A percentile compares a stretch with the other conserved stretches of the same genome.
Conservation (phyloP, 2,888 invertebrate genomes). For the Thera obeliscata region DNA sequence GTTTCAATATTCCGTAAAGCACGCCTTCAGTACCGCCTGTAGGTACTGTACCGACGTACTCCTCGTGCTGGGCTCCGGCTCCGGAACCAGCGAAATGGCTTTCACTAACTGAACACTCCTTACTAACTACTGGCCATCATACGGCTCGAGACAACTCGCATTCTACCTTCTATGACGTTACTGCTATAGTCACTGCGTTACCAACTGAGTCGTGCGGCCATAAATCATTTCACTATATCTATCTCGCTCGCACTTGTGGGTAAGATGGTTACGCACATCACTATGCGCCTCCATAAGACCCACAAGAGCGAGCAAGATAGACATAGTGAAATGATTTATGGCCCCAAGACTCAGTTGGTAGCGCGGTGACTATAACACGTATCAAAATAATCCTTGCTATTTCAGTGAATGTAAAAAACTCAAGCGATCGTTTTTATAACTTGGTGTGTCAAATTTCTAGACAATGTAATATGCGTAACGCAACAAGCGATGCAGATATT, state of each 20-base stretch:
- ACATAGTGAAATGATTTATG: too few relatives aligned
- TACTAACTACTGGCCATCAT: not conserved
- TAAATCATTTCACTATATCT: too few relatives aligned
- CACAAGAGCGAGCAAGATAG: too few relatives aligned
- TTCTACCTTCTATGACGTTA: not conserved
- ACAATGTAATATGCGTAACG: not conserved
- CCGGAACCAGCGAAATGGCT: slow-evolving; percentile 24
- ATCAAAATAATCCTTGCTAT: too few relatives aligned
- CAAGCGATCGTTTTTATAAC: not conserved
- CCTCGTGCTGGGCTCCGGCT: slow-evolving; percentile 21
- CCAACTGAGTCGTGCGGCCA: too few relatives aligned
- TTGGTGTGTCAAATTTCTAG: not conserved
- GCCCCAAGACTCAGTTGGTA: too few relatives aligned
- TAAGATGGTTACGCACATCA: too few relatives aligned
- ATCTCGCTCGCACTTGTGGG: too few relatives aligned
- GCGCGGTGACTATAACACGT: too few relatives aligned
- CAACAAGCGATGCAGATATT: too few relatives aligned
- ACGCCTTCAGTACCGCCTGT: slow-evolving; percentile 5
- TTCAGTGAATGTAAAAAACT: too few relatives aligned
- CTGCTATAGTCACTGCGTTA: not conserved
- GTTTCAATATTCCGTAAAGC: slow-evolving; percentile 29
- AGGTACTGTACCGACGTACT: slow-evolving; percentile 2
- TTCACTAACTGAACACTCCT: slow-evolving; percentile 1
- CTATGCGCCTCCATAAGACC: too few relatives aligned
- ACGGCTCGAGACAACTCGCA: not conserved